phyloP scores from a whole-genome alignment of 2,888 invertebrate genomes.

The Ophion costatus region DNA sequence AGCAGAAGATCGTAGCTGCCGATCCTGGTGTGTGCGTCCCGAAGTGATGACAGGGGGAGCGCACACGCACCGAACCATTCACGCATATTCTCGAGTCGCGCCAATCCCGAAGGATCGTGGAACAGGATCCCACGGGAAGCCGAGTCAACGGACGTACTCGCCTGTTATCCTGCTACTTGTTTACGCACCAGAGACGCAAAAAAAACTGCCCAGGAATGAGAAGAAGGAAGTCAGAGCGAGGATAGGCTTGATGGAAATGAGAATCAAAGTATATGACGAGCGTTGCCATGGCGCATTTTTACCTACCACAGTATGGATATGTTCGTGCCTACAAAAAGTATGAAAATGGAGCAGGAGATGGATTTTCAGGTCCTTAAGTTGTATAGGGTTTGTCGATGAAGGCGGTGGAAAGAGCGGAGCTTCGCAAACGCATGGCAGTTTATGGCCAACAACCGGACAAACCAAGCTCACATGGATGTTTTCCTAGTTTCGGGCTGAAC shows the following conservation, averaged over 20 bases:
- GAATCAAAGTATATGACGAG: not conserved
- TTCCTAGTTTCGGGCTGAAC: constrained; percentile 74
- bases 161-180: constrained; percentile 82
- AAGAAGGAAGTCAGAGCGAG: constrained; percentile 11
- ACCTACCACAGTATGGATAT: not conserved
- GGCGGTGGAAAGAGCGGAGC: not conserved
- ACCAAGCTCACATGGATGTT: constrained; percentile 59
- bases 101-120: constrained; percentile 71
- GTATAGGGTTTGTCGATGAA: not conserved
- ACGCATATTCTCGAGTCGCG: constrained; percentile 61
- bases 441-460: not conserved
- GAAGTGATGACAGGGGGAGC: constrained; percentile 18
- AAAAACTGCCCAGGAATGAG: constrained; percentile 68
- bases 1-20: constrained; percentile 72
- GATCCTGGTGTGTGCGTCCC: constrained; percentile 66
- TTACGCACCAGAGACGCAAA: constrained; percentile 80
- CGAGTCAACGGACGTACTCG: constrained; percentile 40
- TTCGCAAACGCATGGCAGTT: not conserved
- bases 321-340: not conserved
- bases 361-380: not conserved
- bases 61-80: constrained; percentile 67
- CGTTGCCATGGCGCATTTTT: not conserved
- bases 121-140: constrained; percentile 70
- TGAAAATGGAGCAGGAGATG: too few relatives aligned
- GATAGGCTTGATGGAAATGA: constrained; percentile 2